Evolutionary conservation across 1,140 invertebrate genomes (phyloP), one percentile per base, ranked within the genome.

Genomic region (Ctenoplectra terminalis): DNA sequence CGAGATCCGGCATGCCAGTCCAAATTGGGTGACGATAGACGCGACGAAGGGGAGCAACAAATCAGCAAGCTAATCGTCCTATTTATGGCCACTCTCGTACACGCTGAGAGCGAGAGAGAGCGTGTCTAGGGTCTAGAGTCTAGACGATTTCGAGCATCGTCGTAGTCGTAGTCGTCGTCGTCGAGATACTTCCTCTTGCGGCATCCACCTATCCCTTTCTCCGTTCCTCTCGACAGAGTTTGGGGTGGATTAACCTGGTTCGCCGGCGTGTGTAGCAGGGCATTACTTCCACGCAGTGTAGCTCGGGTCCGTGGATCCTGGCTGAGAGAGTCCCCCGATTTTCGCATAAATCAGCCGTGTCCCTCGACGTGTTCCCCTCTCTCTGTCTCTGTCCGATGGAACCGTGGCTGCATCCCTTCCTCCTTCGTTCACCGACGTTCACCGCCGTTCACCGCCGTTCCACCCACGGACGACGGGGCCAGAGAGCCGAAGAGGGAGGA

Each of bases 311-410:
- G 58, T 78, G 86, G 63, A 83, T 82, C 52, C 81, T 60, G 79
- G 60, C 79, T 40, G 77, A 81, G 81, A 71, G 70, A 64, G 83
- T 83, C 83, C 76, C 85, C 82, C 77, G 86, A 89, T 89, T 89
- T 89, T 88, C 87, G 87, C 87, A 89, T 89, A 89, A 89, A 89
- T 89, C 88, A 89, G 79, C 73, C 84, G 73, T 66, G 86, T 84
- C 67, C 82, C 73, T 52, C 77, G 43, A 71, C 43, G 64, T 85
- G 29, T 67, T 43, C 29, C 71, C 81, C 66, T 61, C 43, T 61
- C 76, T 73, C 88, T 56, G 54, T 66, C 73, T 63, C 83, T 37
- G 43, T 67, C 31, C 31, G n/a, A 40, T 17, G 56, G 34, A 50
- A 50, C 70, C 64, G 61, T 37, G 34, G 40, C 87, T 64, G 63